Conservation (phyloP, 1,140 invertebrate genomes). For the Phocides pigmalion region DNA sequence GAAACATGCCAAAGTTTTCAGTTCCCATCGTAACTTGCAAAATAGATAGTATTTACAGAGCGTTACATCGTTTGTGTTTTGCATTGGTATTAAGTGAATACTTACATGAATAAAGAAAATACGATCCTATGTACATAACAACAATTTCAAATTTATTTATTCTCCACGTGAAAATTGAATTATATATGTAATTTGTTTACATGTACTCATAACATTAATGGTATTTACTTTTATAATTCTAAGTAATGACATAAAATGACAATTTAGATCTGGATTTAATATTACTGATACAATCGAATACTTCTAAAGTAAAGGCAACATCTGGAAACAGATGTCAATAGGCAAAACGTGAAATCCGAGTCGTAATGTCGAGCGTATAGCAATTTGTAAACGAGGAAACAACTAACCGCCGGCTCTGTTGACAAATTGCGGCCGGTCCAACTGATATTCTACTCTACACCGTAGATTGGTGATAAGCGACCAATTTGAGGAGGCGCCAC, state of each 20-base stretch:
- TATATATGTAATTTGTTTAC: too few relatives aligned
- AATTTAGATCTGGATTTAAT: too few relatives aligned
- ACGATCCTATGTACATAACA: too few relatives aligned
- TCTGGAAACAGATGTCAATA: conserved; percentile 32
- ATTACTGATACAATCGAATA: background rate
- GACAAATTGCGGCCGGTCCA: conserved; percentile 75
- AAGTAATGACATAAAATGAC: too few relatives aligned
- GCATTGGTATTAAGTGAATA: too few relatives aligned
- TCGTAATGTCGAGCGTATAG: conserved; percentile 35
- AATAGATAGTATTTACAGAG: conserved; percentile 28
- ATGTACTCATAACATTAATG: too few relatives aligned
- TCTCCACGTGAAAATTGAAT: too few relatives aligned
- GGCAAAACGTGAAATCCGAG: conserved; percentile 12
- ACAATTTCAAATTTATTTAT: too few relatives aligned
- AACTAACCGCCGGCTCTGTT: conserved; percentile 56
- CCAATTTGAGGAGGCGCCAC: conserved; percentile 82
- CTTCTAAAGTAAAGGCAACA: background rate
- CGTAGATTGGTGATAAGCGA: conserved; percentile 82
- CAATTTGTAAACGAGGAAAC: conserved; percentile 61
- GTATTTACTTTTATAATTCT: too few relatives aligned
- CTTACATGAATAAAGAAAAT: too few relatives aligned
- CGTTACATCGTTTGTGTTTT: too few relatives aligned
- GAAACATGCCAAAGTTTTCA: conserved; percentile 69
- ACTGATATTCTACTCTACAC: conserved; percentile 74
- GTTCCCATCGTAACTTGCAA: conserved; percentile 55